Evolutionary conservation across 2,797 vertebrate genomes (phyloP).

Genomic region (Malurus splendens): DNA sequence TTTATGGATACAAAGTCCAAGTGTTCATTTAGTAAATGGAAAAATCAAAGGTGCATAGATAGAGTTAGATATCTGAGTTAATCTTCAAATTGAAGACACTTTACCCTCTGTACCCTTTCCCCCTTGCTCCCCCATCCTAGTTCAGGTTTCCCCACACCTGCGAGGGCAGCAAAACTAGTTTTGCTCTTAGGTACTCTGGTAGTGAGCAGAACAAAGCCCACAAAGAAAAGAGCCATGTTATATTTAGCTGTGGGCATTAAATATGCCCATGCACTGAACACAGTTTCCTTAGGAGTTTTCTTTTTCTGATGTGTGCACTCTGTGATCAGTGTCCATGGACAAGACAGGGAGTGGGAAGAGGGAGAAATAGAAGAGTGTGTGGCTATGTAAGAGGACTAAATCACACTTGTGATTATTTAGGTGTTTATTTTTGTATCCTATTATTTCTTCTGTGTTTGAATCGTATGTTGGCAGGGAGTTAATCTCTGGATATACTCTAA

Average conservation of each 20-base stretch:
- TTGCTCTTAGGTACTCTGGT: background rate
- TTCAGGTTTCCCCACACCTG: background rate
- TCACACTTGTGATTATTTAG: background rate
- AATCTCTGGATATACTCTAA: background rate
- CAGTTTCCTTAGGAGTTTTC: background rate
- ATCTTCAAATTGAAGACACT: background rate
- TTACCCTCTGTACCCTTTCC: background rate
- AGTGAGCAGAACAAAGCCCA: background rate
- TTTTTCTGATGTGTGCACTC: background rate
- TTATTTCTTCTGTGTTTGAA: background rate
- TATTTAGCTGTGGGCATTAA: background rate
- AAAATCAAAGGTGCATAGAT: background rate
- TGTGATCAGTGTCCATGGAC: background rate
- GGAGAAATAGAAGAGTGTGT: background rate
- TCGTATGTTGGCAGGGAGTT: background rate
- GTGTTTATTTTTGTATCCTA: background rate
- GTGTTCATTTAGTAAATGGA: background rate
- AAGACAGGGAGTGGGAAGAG: background rate
- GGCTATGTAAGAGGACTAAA: background rate
- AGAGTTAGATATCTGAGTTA: background rate
- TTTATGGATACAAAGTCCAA: background rate
- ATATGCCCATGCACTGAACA: background rate
- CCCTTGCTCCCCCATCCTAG: accelerated
- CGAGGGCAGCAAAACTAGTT: background rate
- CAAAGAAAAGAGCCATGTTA: background rate